Base-by-base conservation (phyloP, 2,113 vertebrate genomes). In the Tetrax tetrax region DNA sequence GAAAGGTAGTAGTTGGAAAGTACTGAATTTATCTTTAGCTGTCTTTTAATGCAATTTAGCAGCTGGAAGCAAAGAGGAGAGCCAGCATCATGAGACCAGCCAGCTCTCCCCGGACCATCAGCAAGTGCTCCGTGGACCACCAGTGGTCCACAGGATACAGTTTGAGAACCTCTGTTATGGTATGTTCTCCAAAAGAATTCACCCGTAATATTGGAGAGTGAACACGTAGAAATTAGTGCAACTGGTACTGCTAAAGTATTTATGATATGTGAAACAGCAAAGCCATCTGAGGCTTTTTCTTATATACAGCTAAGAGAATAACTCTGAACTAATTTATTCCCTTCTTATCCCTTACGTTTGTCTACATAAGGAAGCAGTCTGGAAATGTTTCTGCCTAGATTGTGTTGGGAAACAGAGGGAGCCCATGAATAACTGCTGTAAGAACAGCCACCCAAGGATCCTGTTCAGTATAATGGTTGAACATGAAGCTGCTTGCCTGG, bases 121-220 rank as follows among this genome's bases (percentile, higher is more conserved):
- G 75, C 41, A 94, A 95, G 95, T 93, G 91, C 89, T 95, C 84
- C 90, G 77, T 93, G 90, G 93, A 56, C 91, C 88, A 60, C 92
- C 93, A 84, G 87, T 96, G 96, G 96, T 96, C 89, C 95, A 95
- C 96, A 96, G 96, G 92, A 96, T 96, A 95, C 86, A 87, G 91
- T 96, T 96, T 97, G 96, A 97, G 96, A 97, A 96, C 96, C 87
- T 96, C 89, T 95, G 95, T 97, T 97, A 96, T 96, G 95, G 96
- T 96, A 96, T 96, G 95, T 95, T 95, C 89, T 93, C 96, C 33
- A 85, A 31, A 95, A 91, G 59, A 89, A 77, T 96, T 95, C 87
- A 16, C 63, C 81, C 70, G 0, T 93, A 35, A 12, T 93, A 51
- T 31, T 87, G 96, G 94, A 93, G 87, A 66, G 70, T 92, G 69